Conservation (phyloP, 1,140 invertebrate genomes). For the Drosophila setifemur region DNA sequence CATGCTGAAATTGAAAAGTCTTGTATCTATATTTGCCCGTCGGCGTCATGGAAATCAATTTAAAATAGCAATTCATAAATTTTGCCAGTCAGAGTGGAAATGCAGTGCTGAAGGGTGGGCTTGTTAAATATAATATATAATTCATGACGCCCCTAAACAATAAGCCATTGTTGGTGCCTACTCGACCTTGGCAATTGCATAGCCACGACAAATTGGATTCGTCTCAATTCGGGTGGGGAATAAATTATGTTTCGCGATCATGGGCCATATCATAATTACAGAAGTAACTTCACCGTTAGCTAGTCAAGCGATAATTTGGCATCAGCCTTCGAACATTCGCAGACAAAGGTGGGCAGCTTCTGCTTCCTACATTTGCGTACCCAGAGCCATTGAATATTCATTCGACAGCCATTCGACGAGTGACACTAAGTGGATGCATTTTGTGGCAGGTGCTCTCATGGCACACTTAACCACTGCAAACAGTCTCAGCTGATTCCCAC, state of each 20-base stretch:
- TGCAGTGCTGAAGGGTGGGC: neutral
- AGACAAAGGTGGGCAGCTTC: constrained; percentile 22
- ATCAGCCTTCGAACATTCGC: constrained; percentile 43
- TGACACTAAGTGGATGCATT: constrained; percentile 45
- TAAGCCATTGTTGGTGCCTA: constrained; percentile 41
- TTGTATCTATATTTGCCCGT: constrained; percentile 7
- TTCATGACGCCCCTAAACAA: constrained; percentile 36
- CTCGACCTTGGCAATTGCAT: constrained; percentile 25
- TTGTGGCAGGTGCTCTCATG: constrained; percentile 31
- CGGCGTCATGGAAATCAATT: constrained; percentile 19
- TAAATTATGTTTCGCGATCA: constrained; percentile 37
- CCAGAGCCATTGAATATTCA: constrained; percentile 66
- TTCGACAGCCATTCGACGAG: constrained; percentile 37
- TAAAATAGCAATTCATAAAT: constrained; percentile 11
- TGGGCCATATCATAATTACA: constrained; percentile 31
- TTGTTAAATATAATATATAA: constrained; percentile 11
- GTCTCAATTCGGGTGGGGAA: constrained; percentile 7
- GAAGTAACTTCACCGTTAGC: constrained; percentile 28
- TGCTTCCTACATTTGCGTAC: constrained; percentile 69
- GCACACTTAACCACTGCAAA: constrained; percentile 14
- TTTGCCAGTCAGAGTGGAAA: neutral
- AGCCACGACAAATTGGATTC: constrained; percentile 22
- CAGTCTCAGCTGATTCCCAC: constrained; percentile 30
- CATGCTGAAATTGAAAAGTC: constrained; percentile 32
- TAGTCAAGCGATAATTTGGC: constrained; percentile 64